phyloP scores from a whole-genome alignment of 2,888 invertebrate genomes.

The Drosophila basisetae region DNA sequence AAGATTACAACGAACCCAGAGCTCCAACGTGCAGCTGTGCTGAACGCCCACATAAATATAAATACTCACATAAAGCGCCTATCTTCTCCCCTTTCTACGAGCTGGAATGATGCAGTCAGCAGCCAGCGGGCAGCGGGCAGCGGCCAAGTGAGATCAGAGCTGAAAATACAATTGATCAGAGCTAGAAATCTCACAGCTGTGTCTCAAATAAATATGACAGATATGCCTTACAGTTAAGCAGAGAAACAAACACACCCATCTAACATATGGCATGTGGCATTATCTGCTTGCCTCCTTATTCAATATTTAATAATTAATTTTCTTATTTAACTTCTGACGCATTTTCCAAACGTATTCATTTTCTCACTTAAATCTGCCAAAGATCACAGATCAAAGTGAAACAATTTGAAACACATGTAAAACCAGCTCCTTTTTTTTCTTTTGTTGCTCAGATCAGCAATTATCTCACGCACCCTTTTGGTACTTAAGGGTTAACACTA shows the following conservation, averaged over 20 bases:
- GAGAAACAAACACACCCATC: not conserved
- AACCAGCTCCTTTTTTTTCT: constrained; percentile 7
- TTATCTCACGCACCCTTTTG: constrained; percentile 27
- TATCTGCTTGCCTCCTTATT: not conserved
- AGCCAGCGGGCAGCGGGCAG: not conserved
- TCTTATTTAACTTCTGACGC: not conserved
- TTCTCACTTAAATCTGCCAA: not conserved
- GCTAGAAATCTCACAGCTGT: constrained; percentile 13
- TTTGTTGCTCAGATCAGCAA: constrained; percentile 18
- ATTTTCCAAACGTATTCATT: not conserved
- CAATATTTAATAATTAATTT: not conserved
- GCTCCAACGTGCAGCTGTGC: constrained; percentile 51
- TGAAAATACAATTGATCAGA: constrained; percentile 9
- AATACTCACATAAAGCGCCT: constrained; percentile 23
- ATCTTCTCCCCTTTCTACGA: constrained; percentile 38
- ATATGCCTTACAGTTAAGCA: constrained; percentile 29
- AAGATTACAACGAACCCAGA: constrained; percentile 50
- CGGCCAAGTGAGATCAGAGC: constrained; percentile 39
- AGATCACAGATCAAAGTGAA: constrained; percentile 19
- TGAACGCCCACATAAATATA: constrained; percentile 48
- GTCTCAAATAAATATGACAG: constrained; percentile 15
- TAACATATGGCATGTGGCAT: not conserved
- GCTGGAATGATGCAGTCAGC: constrained; percentile 15
- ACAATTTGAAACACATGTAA: constrained; percentile 22
- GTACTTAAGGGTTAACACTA: constrained; percentile 13